Conservation (phyloP, 2,888 invertebrate species). For the Blomia tropicalis region DNA sequence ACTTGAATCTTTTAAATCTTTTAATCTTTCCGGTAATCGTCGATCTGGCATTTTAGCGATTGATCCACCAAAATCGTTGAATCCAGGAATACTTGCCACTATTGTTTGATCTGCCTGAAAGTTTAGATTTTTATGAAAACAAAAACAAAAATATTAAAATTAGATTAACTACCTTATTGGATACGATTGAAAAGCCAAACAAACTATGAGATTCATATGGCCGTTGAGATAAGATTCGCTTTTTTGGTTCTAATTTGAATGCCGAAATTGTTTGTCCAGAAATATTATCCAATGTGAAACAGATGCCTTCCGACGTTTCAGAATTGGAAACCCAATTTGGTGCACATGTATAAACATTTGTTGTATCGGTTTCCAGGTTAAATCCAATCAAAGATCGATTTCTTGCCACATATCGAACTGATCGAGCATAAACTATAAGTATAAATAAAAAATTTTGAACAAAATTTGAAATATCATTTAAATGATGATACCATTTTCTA, state of each 20-base stretch:
- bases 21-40: background rate
- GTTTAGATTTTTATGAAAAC: background rate
- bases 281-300: background rate
- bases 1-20: background rate
- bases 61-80: conserved; percentile 1
- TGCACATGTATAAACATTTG: background rate
- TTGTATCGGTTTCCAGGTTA: background rate
- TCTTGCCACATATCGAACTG: background rate
- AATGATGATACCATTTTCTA: background rate
- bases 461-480: no score
- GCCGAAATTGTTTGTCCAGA: no score
- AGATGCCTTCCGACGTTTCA: background rate
- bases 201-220: conserved; percentile 12
- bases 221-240: background rate
- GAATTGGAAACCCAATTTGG: conserved; percentile 1
- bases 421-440: background rate
- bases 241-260: background rate
- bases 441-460: no score
- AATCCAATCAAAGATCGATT: conserved; percentile 7
- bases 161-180: background rate
- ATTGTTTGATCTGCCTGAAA: background rate
- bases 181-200: conserved; percentile 6
- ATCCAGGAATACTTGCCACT: background rate
- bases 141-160: background rate
- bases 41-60: background rate